phyloP scores from a whole-genome alignment of 2,888 invertebrate species.

The Mystacides longicornis region DNA sequence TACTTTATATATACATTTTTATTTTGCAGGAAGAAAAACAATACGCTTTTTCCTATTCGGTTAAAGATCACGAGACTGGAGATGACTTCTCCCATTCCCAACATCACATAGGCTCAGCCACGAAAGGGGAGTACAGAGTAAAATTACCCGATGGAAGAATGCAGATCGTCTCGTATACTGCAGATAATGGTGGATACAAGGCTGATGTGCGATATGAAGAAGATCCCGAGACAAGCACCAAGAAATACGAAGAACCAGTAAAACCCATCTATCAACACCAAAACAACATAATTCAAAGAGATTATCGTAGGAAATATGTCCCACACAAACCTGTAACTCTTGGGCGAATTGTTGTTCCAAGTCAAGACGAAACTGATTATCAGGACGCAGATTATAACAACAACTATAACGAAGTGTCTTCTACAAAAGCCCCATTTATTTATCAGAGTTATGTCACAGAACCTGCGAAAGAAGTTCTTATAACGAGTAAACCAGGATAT shows the following conservation, averaged over 20 bases:
- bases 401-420: slow-evolving; percentile 8
- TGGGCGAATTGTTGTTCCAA: slow-evolving; percentile 24
- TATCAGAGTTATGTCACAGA: slow-evolving; percentile 12
- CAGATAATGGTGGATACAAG: slow-evolving; percentile 59
- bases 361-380: slow-evolving; percentile 22
- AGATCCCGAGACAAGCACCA: slow-evolving; percentile 21
- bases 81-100: slow-evolving; percentile 63
- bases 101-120: slow-evolving; percentile 53
- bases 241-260: slow-evolving; percentile 3
- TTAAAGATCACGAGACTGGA: slow-evolving; percentile 54
- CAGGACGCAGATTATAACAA: slow-evolving; percentile 21
- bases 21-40: slow-evolving; percentile 38
- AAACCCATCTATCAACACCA: background rate
- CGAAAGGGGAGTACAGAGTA: slow-evolving; percentile 61
- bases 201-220: slow-evolving; percentile 57
- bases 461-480: slow-evolving; percentile 19
- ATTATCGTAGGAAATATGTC: background rate
- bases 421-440: slow-evolving; percentile 2
- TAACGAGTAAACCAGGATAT: slow-evolving; percentile 23
- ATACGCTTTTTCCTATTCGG: slow-evolving; percentile 60
- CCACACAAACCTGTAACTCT: slow-evolving; percentile 6
- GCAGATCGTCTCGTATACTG: slow-evolving; percentile 60
- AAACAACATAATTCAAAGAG: background rate
- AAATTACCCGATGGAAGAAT: slow-evolving; percentile 59
- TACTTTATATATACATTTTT: background rate